Conservation (phyloP, 2,797 vertebrate species). For the Tiaroga cobitis region DNA sequence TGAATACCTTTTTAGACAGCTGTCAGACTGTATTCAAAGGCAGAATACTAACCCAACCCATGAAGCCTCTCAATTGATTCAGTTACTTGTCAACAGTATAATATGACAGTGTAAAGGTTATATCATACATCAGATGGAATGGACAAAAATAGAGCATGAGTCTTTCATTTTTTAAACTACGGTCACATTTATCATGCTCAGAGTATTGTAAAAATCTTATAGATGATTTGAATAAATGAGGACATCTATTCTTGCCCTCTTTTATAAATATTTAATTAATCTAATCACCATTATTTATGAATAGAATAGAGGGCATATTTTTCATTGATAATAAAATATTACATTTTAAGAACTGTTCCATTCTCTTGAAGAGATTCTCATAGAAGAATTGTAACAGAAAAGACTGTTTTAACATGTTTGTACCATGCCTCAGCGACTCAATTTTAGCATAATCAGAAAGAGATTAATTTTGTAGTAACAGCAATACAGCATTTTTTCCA, state of each 20-base stretch:
- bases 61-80: not conserved
- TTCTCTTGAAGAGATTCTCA: constrained; percentile 4
- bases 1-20: constrained; percentile 44
- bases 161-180: constrained; percentile 48
- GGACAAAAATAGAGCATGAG: constrained; percentile 37
- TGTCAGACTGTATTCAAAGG: constrained; percentile 35
- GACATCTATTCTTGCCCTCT: constrained; percentile 65
- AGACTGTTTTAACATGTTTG: too few species aligned
- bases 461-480: too few species aligned
- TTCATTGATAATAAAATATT: constrained; percentile 40
- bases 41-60: constrained; percentile 23
- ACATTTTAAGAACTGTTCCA: constrained; percentile 51
- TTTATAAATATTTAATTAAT: constrained; percentile 61
- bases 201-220: constrained; percentile 53
- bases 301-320: constrained; percentile 71
- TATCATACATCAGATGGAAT: constrained; percentile 26
- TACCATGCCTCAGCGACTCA: too few species aligned
- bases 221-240: constrained; percentile 54
- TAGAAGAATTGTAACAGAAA: not conserved
- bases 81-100: constrained; percentile 14
- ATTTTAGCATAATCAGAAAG: too few species aligned
- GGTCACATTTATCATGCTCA: constrained; percentile 51
- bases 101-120: constrained; percentile 16
- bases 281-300: constrained; percentile 57
- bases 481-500: too few species aligned